A percentile compares a stretch with the other conserved stretches of the same genome.
Evolutionary conservation across 2,113 vertebrate species (phyloP).

Genomic region (Mystacornis crossleyi): DNA sequence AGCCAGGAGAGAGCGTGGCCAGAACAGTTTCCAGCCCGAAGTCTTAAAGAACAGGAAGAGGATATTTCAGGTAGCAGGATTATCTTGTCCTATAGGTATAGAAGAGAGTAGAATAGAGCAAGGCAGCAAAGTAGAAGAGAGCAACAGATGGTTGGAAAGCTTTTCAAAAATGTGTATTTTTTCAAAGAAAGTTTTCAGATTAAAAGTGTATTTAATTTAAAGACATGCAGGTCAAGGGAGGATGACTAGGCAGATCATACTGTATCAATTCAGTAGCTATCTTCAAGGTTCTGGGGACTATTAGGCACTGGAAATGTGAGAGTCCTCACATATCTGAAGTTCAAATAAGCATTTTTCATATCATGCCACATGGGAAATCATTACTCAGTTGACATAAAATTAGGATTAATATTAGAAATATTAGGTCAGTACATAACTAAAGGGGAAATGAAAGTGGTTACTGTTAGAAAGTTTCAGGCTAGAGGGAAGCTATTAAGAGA

Average conservation of each 20-base stretch:
- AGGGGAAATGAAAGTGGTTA: neutral
- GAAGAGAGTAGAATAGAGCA: neutral
- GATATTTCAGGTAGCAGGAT: neutral
- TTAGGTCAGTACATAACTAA: neutral
- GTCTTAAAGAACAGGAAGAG: neutral
- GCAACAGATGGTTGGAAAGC: neutral
- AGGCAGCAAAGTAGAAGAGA: neutral
- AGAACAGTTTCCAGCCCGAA: neutral
- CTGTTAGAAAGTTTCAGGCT: neutral
- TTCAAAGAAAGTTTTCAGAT: neutral
- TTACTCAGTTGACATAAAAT: neutral
- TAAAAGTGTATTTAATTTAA: neutral
- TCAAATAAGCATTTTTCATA: neutral
- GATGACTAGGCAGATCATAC: neutral
- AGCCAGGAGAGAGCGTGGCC: too few relatives aligned
- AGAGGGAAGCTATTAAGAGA: neutral
- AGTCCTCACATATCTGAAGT: neutral
- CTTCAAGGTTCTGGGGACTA: neutral
- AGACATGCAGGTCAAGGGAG: neutral
- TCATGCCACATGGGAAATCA: neutral
- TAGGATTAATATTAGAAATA: constrained; percentile 17
- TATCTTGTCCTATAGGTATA: neutral
- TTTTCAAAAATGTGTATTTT: neutral
- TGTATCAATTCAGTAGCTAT: neutral
- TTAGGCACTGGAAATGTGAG: neutral